Percentiles rank a stretch among this genome's conserved stretches.
Evolutionary conservation across 2,113 vertebrate genomes (phyloP).

Genomic region (Heterotis niloticus): DNA sequence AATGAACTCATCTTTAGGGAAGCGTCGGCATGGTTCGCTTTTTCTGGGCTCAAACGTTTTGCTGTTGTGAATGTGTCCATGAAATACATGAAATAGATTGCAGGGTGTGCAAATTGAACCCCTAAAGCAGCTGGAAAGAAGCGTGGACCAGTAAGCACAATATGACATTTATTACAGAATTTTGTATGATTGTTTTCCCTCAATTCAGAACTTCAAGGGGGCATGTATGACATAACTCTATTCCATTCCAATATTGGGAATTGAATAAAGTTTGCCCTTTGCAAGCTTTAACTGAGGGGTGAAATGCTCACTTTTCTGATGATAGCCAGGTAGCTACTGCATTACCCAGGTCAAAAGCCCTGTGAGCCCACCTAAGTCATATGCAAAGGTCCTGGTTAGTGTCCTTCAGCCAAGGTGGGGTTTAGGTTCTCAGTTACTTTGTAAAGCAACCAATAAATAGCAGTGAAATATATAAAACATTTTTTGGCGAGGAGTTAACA

Average conservation of each 20-base stretch:
- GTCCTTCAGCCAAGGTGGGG: neutral
- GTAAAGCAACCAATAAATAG: neutral
- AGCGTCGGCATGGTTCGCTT: neutral
- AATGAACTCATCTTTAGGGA: conserved; percentile 15
- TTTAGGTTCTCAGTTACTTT: neutral
- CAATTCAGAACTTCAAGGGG: neutral
- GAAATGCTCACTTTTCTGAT: neutral
- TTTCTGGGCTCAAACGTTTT: neutral
- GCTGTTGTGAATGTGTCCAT: neutral
- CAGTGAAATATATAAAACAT: neutral
- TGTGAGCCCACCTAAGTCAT: neutral
- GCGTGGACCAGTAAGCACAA: no score
- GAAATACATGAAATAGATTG: neutral
- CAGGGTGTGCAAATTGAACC: neutral
- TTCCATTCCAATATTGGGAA: neutral
- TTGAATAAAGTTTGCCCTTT: neutral
- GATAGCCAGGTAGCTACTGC: no score
- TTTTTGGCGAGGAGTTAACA: no score
- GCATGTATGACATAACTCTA: neutral
- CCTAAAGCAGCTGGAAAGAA: neutral
- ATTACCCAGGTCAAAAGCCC: no score
- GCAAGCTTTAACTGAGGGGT: neutral
- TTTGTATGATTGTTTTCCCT: neutral
- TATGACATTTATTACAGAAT: neutral
- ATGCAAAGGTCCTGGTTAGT: neutral